Base-by-base conservation (phyloP, 2,888 invertebrate genomes). In the Leucophora obtusa region DNA sequence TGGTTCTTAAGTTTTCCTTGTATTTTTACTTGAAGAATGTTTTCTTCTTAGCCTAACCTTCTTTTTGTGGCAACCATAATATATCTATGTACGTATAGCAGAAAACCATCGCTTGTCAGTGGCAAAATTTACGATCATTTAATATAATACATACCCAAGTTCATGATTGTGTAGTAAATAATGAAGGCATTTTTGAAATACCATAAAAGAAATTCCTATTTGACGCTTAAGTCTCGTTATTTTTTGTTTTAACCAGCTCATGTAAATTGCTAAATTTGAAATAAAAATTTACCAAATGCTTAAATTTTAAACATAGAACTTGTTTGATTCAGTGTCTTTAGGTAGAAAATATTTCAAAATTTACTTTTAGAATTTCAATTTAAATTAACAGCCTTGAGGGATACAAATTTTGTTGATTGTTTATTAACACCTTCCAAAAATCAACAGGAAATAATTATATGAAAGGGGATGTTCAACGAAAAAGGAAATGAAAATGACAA, bases 91-190 rank as follows among this genome's bases (percentile, higher is more conserved):
- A 47, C 9, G 9, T 15, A 58, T 24, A 17, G 6, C n/a, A 18
- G 50, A 58, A 53, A 65, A 53, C 63, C 79, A 78, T 53, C 50
- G 73, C 81, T 80, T 84, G 84, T 84, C 85, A 84, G 82, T 83
- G 71, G 71, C 59, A 75, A 83, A 82, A 83, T 84, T 84, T 83
- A 84, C 82, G 83, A 83, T 81, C 77, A 60, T 59, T 68, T 63
- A 50, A 66, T 56, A 24, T 17, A 17, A 4, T 2, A 38, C 2
- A 38, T 38, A 38, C 11, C 8, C 18, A n/a, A 35, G 18, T 51
- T 63, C 6, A 59, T 58, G 15, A 5, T 18, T 14, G 5, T 50
- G 33, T n/a, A 38, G 33, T 24, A 10, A n/a, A 43, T 28, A 65
- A 51, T 33, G 33, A 10, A 35, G 54, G 68, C 74, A 82, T 82